A percentile compares a stretch with the other conserved stretches of the same genome.
These are phyloP conservation scores for Tridacna gigas DNA, from an alignment of 2,888 invertebrate species.

Conservation along the genomic window DNA sequence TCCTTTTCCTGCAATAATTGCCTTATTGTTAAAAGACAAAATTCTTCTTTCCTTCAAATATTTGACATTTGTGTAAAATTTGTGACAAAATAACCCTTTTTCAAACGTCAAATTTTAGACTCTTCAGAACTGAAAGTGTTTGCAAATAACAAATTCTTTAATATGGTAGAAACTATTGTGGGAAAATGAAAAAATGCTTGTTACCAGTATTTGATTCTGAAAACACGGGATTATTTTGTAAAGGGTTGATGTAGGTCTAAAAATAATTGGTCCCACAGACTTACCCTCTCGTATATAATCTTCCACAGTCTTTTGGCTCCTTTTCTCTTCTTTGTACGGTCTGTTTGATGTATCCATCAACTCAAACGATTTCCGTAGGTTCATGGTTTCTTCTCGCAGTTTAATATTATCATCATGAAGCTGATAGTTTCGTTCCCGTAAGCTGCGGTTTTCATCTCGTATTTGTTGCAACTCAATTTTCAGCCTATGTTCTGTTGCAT, in stretches of 20 bases:
- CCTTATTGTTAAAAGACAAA: no score
- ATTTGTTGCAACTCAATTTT: conserved; percentile 78
- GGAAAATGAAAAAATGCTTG: not conserved
- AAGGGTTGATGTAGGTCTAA: not conserved
- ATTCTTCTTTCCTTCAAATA: no score
- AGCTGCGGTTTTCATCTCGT: conserved; percentile 76
- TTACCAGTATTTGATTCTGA: not conserved
- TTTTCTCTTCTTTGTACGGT: conserved; percentile 35
- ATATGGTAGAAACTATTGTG: not conserved
- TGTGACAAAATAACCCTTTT: no score
- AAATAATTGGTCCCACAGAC: not conserved
- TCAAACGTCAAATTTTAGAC: no score
- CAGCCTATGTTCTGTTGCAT: conserved; percentile 64
- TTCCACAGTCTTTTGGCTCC: conserved; percentile 4
- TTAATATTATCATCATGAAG: conserved; percentile 81
- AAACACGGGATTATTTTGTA: not conserved
- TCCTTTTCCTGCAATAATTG: no score
- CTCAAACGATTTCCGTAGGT: conserved; percentile 64
- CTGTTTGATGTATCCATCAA: conserved; percentile 43
- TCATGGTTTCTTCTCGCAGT: conserved; percentile 72
- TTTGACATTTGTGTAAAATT: no score
- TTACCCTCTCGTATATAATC: conserved; percentile 24
- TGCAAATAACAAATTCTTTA: not conserved
- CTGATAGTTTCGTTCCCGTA: conserved; percentile 79
- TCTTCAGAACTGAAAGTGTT: no score